Percentiles rank a stretch among this genome's conserved stretches.
Evolutionary conservation across 2,113 vertebrate genomes (phyloP).

Genomic region (Smithornis capensis): DNA sequence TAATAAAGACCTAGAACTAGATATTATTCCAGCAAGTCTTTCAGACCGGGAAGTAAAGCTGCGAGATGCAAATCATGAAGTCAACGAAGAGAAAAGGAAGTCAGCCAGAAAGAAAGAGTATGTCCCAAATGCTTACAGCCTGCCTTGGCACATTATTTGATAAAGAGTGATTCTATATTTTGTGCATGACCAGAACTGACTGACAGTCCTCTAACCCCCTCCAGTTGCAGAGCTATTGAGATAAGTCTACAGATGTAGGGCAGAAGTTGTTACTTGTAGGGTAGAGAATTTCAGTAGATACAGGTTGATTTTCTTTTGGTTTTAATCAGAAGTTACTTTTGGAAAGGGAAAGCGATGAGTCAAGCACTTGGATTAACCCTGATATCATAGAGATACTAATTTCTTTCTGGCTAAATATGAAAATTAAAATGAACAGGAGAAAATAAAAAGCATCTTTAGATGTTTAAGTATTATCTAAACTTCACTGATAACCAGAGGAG

Average conservation of each 20-base stretch:
- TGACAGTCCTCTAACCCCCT: background rate
- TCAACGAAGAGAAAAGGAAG: conserved; percentile 97
- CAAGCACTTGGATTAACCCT: background rate
- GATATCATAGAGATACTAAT: background rate
- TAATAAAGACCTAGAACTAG: conserved; percentile 93
- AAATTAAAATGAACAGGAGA: background rate
- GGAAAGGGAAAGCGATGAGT: background rate
- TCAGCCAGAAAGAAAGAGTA: conserved; percentile 98
- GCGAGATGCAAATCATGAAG: conserved; percentile 90
- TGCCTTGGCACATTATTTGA: background rate
- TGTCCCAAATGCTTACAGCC: conserved; percentile 31
- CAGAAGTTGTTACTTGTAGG: background rate
- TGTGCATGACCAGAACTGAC: background rate
- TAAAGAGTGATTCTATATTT: background rate
- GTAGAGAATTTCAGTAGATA: background rate
- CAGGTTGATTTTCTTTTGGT: background rate
- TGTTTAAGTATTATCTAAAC: background rate
- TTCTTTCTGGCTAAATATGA: background rate
- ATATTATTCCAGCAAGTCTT: conserved; percentile 95
- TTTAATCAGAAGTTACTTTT: background rate
- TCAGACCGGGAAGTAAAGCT: conserved; percentile 93
- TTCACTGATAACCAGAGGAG: background rate
- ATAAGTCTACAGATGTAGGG: background rate
- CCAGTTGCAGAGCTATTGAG: background rate
- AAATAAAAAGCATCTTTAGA: background rate